Conservation (phyloP, 2,113 vertebrate genomes). For the Illadopsis cleaveri region DNA sequence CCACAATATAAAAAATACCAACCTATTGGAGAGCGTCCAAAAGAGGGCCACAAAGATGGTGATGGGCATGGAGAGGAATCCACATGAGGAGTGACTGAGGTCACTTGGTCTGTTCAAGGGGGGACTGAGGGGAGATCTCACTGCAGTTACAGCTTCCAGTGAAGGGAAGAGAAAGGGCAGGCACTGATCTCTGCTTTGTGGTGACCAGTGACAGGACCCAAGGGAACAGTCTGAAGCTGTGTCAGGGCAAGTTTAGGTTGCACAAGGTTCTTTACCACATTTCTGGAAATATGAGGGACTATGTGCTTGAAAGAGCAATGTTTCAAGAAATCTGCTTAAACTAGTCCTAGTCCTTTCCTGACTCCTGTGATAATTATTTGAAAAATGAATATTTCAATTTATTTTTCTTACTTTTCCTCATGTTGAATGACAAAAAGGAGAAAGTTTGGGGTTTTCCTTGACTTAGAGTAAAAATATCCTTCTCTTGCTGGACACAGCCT, state of each 20-base stretch:
- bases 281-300: not conserved
- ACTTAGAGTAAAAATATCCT: not conserved
- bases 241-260: not conserved
- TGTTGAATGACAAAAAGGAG: not conserved
- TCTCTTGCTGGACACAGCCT: not conserved
- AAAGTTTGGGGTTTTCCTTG: not conserved
- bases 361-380: not conserved
- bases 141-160: fast-evolving
- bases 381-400: not conserved
- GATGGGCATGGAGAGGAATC: not conserved
- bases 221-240: not conserved
- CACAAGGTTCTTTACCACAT: not conserved
- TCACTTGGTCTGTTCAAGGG: not conserved
- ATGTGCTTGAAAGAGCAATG: not conserved
- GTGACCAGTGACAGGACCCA: no score
- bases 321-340: not conserved
- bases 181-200: not conserved
- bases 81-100: fast-evolving
- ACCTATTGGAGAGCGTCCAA: not conserved
- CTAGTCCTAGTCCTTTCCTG: not conserved
- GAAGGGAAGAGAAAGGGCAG: not conserved
- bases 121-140: not conserved
- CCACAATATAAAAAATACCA: not conserved
- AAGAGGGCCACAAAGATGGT: no score
- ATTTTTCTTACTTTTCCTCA: not conserved